Evolutionary conservation across 2,797 vertebrate species (phyloP), one percentile per base, ranked within the genome.

Genomic region (Enteromius anoplus): DNA sequence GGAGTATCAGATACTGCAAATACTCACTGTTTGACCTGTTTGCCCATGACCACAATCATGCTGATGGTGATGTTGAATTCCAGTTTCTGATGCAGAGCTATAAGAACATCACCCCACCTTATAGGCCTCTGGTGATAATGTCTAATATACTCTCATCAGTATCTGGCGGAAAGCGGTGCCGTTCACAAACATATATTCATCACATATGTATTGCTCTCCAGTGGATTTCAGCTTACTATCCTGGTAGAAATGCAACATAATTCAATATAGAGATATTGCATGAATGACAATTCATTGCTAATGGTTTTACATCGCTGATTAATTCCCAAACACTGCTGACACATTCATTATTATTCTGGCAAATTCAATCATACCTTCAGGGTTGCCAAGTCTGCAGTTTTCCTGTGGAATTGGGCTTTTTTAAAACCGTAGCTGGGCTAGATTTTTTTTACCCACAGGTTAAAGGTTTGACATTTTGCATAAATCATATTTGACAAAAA

Each of bases 161-260:
- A 21, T 83, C 78, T 87, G 85, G 66, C 68, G 58, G 42, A 53
- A 6, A 66, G 75, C 80, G 64, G 78, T 68, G 53, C 34, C 42
- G 12, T 80, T 85, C 84, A 88, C 51, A 84, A 77, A 79, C n/a
- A 45, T 45, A 51, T 84, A 85, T 87, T 85, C 71, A 86, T 87
- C 85, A 82, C 15, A 26, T 79, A 26, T 60, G 32, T 79, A 87
- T 86, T 82, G 84, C 81, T 87, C 75, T 83, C 68, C 70, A 45
- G 71, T 32, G 40, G 60, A 84, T 85, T 83, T 80, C 75, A 77
- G 70, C 81, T 85, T 37, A 34, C 75, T 47, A 76, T 42, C 71
- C 66, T 70, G 66, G 71, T 55, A 72, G 80, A 82, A 78, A 68
- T 34, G 69, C 69, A 75, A 83, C 64, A 55, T 79, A 64, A 60